Evolutionary conservation across 2,113 vertebrate genomes (phyloP).

Genomic region (Siniperca chuatsi): DNA sequence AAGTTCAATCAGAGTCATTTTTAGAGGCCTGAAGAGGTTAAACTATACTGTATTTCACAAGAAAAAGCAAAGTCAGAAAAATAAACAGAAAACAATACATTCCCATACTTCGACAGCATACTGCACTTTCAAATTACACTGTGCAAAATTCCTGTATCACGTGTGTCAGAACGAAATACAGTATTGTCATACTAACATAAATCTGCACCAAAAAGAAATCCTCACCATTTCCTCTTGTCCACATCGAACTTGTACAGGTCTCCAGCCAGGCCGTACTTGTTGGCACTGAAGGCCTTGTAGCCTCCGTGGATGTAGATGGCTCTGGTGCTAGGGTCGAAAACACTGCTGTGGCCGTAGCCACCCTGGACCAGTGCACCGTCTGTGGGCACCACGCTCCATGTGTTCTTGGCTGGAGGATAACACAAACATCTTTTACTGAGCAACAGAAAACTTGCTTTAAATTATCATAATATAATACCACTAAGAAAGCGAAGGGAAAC

Average conservation of each 20-base stretch:
- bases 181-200: not conserved
- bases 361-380: slow-evolving; percentile 94
- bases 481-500: not conserved
- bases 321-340: slow-evolving; percentile 89
- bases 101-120: not conserved
- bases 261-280: slow-evolving; percentile 95
- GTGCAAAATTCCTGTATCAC: not conserved
- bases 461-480: not conserved
- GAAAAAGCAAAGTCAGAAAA: not conserved
- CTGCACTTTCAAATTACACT: not conserved
- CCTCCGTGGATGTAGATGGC: slow-evolving; percentile 95
- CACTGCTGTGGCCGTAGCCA: slow-evolving; percentile 97
- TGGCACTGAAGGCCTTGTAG: slow-evolving; percentile 97
- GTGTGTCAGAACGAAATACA: not conserved
- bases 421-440: not conserved
- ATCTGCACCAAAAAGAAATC: not conserved
- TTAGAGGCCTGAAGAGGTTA: not conserved
- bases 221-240: slow-evolving; percentile 90
- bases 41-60: not conserved
- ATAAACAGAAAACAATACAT: not conserved
- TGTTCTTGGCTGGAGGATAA: slow-evolving; percentile 85
- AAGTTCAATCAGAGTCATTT: not conserved
- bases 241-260: slow-evolving; percentile 95
- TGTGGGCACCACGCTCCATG: slow-evolving; percentile 84
- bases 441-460: not conserved